Base-by-base conservation (phyloP, 1,140 invertebrate species). In the Chionoecetes opilio region DNA sequence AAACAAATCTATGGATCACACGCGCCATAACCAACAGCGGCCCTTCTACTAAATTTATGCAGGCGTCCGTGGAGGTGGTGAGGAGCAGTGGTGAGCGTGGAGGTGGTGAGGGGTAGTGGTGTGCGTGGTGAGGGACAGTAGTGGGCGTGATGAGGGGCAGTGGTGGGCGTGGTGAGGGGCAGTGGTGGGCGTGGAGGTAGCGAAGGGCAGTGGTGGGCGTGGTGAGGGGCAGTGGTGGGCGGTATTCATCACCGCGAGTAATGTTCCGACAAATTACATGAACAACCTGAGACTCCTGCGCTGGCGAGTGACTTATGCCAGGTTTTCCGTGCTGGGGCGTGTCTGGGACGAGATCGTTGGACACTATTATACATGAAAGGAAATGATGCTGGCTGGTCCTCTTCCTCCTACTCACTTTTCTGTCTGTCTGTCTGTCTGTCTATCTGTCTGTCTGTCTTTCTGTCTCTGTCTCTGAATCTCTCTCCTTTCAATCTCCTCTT, bases 201-300 rank as follows among this genome's bases (percentile, higher is more conserved):
- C 29, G 37, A 37, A 31, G 63, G 34, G 34, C 34, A 32, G 91
- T 82, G n/a, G n/a, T 41, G 88, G 85, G 21, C 31, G 11, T 14
- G 3, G 37, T 26, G 63, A 9, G 37, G 75, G 91, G 32, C 63
- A 93, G 82, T 37, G 37, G 82, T 41, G 63, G 34, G 34, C 34
- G 41, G 91, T 82, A 93, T 93, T 82, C 91, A 93, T 93, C 91
- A 93, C 91, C 82, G 75, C 91, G 75, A 93, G 32, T 85, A 93
- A 93, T 93, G 91, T 93, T 82, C 91, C 91, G 91, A 93, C 91
- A 93, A 93, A 93, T 93, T 85, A 93, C 82, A 53, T n/a, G n/a
- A 92, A 34, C 75, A 82, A 82, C 35, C n/a, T 82, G 82, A 82
- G 82, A 38, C 34, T 35, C 91, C n/a, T n/a, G n/a, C 37, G 29